Evolutionary conservation across 2,113 vertebrate species (phyloP).

Genomic region (Pseudonaja textilis): DNA sequence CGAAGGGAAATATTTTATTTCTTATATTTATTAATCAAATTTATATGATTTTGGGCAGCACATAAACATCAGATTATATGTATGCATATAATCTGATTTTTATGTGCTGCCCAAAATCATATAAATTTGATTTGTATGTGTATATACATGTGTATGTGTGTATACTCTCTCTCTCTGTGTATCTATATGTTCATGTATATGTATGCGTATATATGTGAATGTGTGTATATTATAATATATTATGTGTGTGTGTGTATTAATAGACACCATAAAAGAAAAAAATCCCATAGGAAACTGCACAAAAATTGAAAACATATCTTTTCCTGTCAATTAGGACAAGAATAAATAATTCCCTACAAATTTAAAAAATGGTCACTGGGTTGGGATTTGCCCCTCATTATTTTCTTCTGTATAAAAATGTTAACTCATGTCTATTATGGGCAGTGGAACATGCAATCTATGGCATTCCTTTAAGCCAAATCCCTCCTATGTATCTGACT

Average conservation of each 20-base stretch:
- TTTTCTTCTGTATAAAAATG: neutral
- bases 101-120: too few relatives aligned
- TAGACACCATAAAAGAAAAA: neutral
- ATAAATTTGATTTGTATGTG: too few relatives aligned
- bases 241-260: neutral
- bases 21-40: too few relatives aligned
- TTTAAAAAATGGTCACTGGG: neutral
- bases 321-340: neutral
- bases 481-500: neutral
- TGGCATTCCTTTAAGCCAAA: neutral
- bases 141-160: too few relatives aligned
- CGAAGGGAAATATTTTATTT: neutral
- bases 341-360: neutral
- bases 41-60: too few relatives aligned
- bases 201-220: too few relatives aligned
- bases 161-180: too few relatives aligned
- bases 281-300: neutral
- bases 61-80: too few relatives aligned
- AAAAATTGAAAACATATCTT: neutral
- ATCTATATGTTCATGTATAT: too few relatives aligned
- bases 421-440: neutral
- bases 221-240: too few relatives aligned
- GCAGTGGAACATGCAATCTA: neutral
- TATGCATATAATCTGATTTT: too few relatives aligned
- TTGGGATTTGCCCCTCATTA: neutral